Base-by-base conservation (phyloP, 1,140 invertebrate genomes). In the Achatina immaculata region DNA sequence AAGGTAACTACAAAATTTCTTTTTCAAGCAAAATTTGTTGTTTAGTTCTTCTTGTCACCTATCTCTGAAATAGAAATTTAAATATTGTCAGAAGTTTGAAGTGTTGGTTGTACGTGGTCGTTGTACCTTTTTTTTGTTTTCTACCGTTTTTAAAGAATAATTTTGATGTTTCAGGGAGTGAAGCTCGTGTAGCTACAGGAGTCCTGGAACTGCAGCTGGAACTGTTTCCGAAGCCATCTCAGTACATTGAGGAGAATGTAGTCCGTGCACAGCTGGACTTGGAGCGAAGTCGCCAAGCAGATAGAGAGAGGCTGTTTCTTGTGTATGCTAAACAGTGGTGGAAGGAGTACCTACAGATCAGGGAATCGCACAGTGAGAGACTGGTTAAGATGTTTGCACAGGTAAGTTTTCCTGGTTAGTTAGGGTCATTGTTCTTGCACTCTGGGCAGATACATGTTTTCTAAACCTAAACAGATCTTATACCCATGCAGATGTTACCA, bases 321-420 rank as follows among this genome's bases (percentile, higher is more conserved):
- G 88, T 90, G 0, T 92, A 92, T 84, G 89, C 90, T 31, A 92
- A 92, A 73, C 89, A 92, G 77, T 92, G 92, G 92, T 92, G 91
- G 92, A 89, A 90, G 80, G 92, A 92, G 71, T 92, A 88, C 76
- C 81, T 91, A 0, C 87, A 91, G 78, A 92, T 92, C 31, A 82
- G 91, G 78, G 85, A 87, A 3, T 83, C 85, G 28, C 89, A 92
- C 81, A 85, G 86, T 51, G 85, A 90, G 31, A 86, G 92, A 78
- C 85, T 90, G 28, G 91, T 92, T 11, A 92, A 92, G 84, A 90
- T 92, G 82, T 92, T 92, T 89, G 91, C 91, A 73, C 91, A 91
- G 86, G 90, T 91, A 83, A 51, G 79, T 48, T 45, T 28, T 62
- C n/a, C n/a, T n/a, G 38, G 31, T 0, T n/a, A n/a, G n/a, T n/a